A percentile compares a stretch with the other conserved stretches of the same genome.
These are phyloP conservation scores for Hirundo rustica DNA, from an alignment of 2,797 vertebrate genomes.

Conservation along the genomic window DNA sequence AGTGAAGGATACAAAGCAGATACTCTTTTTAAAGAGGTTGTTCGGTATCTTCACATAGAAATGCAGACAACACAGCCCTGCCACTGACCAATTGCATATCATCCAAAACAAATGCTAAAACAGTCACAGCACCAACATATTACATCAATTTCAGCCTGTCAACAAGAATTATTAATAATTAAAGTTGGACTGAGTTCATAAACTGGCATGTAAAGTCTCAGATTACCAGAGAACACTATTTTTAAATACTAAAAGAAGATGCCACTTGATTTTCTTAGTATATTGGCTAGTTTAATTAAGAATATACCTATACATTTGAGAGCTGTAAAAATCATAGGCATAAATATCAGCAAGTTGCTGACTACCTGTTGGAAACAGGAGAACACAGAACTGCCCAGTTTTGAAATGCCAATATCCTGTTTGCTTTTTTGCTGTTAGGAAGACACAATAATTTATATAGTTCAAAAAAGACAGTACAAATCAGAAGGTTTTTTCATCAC, in stretches of 20 bases:
- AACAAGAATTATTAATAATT: neutral
- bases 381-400: neutral
- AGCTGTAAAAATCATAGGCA: neutral
- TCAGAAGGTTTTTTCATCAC: neutral
- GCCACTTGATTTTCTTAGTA: neutral
- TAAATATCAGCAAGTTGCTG: neutral
- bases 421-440: neutral
- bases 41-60: neutral
- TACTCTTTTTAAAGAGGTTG: neutral
- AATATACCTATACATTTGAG: neutral
- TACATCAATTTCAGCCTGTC: neutral
- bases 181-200: neutral
- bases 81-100: neutral
- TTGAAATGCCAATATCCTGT: neutral
- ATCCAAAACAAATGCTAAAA: neutral
- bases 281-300: neutral
- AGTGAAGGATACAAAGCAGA: neutral
- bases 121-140: neutral
- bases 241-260: neutral
- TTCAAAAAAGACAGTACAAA: neutral
- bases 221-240: neutral
- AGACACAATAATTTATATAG: neutral
- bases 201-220: neutral
- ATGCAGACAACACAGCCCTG: neutral
- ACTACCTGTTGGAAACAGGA: neutral